Conservation (phyloP, 2,797 vertebrate species). For the Acipenser ruthenus region DNA sequence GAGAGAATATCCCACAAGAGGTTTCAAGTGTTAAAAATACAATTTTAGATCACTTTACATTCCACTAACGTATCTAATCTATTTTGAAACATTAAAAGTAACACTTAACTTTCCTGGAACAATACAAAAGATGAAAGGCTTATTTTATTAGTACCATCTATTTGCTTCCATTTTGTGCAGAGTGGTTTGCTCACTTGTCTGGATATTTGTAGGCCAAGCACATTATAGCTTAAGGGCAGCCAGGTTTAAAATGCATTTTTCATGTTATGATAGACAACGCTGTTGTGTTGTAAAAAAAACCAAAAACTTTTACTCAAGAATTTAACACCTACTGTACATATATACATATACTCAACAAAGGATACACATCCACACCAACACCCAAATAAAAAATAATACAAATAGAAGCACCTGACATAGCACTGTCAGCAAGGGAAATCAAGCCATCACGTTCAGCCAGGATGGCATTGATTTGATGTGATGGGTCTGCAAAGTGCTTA, state of each 20-base stretch:
- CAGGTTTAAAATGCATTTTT: background rate
- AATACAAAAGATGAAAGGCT: constrained; percentile 1
- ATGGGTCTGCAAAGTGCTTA: too few relatives aligned
- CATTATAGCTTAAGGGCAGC: background rate
- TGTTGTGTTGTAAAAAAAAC: background rate
- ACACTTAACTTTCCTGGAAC: constrained; percentile 1
- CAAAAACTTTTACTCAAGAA: background rate
- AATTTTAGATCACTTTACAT: background rate
- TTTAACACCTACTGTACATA: background rate
- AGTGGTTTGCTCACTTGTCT: background rate
- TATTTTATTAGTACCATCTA: background rate
- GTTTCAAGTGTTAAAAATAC: background rate
- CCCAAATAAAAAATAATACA: too few relatives aligned
- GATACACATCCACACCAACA: too few relatives aligned
- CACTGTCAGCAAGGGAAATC: too few relatives aligned
- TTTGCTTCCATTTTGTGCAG: background rate
- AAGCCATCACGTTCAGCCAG: too few relatives aligned
- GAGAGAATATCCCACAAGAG: too few relatives aligned
- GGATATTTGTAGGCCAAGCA: background rate
- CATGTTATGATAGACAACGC: background rate
- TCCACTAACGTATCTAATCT: constrained; percentile 3
- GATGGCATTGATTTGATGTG: too few relatives aligned
- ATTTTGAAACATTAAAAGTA: background rate
- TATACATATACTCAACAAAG: too few relatives aligned
- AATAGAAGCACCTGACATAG: too few relatives aligned